phyloP scores from a whole-genome alignment of 1,140 invertebrate species.

The Drosophila paulistorum region DNA sequence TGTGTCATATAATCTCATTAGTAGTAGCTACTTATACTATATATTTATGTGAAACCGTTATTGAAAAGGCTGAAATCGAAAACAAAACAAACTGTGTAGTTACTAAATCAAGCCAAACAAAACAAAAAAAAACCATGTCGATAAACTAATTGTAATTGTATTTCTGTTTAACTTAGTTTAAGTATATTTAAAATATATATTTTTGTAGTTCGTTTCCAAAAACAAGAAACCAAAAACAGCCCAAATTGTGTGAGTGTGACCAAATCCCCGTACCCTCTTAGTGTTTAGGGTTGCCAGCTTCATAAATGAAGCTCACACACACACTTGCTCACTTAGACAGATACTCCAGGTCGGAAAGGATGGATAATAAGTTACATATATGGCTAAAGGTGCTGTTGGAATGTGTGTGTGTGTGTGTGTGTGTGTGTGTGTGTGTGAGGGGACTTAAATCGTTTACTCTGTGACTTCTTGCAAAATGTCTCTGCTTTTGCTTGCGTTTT shows the following conservation, averaged over 20 bases:
- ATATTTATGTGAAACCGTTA: not conserved
- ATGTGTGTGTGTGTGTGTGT: not conserved
- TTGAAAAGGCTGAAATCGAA: not conserved
- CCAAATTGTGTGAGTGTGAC: constrained; percentile 15
- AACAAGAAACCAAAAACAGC: no score
- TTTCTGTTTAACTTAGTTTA: constrained; percentile 12
- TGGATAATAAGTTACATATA: no score
- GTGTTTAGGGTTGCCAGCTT: constrained; percentile 31
- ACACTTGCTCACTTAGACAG: not conserved
- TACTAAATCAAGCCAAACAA: constrained; percentile 10
- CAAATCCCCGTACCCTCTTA: not conserved
- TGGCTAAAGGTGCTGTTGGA: not conserved
- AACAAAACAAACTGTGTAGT: constrained; percentile 35
- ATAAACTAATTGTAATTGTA: constrained; percentile 9
- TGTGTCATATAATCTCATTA: constrained; percentile 6
- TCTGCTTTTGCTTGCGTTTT: constrained; percentile 9
- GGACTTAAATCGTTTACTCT: not conserved
- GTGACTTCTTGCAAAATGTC: constrained; percentile 23
- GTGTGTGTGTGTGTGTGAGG: no score
- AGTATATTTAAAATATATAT: not conserved
- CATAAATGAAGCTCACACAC: constrained; percentile 24
- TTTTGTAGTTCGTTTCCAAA: constrained; percentile 15
- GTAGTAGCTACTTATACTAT: constrained; percentile 7
- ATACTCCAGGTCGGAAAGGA: not conserved
- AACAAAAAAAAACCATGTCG: not conserved